Evolutionary conservation across 92 coral and sea anemone species (phyloP).

Genomic region (Palythoa grandiflora): DNA sequence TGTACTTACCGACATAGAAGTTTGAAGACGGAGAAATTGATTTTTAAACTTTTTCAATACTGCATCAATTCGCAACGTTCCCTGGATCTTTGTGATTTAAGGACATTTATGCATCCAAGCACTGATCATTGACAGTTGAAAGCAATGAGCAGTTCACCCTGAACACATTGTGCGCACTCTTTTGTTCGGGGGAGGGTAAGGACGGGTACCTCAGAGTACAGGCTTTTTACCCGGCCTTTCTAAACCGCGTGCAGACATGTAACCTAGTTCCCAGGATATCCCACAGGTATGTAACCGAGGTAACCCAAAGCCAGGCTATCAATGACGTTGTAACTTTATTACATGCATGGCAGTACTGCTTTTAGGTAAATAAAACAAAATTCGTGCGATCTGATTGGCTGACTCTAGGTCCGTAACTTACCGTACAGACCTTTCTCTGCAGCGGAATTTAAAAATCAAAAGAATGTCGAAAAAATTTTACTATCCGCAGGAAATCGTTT

Average conservation of each 20-base stretch:
- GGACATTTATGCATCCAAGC: background rate
- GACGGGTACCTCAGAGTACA: background rate
- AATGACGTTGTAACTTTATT: too few relatives aligned
- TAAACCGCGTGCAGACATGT: background rate
- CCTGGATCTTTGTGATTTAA: background rate
- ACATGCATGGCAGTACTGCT: too few relatives aligned
- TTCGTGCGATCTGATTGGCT: too few relatives aligned
- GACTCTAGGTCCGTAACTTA: too few relatives aligned
- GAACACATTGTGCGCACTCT: conserved; percentile 21
- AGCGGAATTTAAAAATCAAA: too few relatives aligned
- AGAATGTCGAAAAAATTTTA: too few relatives aligned
- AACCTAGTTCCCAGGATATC: too few relatives aligned
- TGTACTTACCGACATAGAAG: conserved; percentile 47
- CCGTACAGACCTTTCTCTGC: too few relatives aligned
- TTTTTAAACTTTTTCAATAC: background rate
- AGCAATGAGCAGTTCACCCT: background rate
- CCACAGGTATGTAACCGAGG: too few relatives aligned
- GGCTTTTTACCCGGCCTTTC: background rate
- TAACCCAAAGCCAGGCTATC: too few relatives aligned
- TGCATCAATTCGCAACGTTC: background rate
- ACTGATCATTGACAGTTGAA: background rate
- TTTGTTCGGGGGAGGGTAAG: conserved; percentile 18
- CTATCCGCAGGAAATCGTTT: too few relatives aligned
- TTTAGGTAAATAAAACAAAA: too few relatives aligned
- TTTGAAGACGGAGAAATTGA: background rate